Conservation (phyloP, 2,888 invertebrate genomes). For the Pherbina coryleti region DNA sequence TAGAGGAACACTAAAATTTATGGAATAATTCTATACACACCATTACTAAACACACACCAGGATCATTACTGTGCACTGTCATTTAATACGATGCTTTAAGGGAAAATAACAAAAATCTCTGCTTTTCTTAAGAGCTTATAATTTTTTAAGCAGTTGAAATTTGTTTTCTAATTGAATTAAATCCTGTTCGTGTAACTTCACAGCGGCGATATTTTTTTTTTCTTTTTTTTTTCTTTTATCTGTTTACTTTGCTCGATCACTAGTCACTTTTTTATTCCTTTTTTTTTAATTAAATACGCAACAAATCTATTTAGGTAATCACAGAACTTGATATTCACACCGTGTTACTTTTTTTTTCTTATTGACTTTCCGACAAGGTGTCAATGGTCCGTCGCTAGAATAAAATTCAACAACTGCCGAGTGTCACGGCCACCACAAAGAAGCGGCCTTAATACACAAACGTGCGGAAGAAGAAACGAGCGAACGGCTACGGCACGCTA, state of each 20-base stretch:
- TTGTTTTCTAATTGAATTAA: constrained; percentile 19
- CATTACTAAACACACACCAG: constrained; percentile 68
- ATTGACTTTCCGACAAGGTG: not conserved
- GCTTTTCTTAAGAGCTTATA: constrained; percentile 6
- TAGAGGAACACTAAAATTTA: not conserved
- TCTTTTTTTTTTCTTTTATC: too few species aligned
- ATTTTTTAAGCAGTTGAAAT: constrained; percentile 1
- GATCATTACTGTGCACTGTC: constrained; percentile 69
- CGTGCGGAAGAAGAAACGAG: constrained; percentile 33
- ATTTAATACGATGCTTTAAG: constrained; percentile 58
- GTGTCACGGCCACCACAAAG: constrained; percentile 3
- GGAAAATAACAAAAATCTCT: not conserved
- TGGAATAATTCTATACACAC: constrained; percentile 55
- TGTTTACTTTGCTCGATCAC: not conserved
- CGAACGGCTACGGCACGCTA: constrained; percentile 36
- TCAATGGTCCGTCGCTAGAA: constrained; percentile 4
- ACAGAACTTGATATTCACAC: not conserved
- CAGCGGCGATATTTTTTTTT: too few species aligned
- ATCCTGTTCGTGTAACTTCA: constrained; percentile 2
- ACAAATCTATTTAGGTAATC: constrained; percentile 24
- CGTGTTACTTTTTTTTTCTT: not conserved
- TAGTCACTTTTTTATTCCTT: constrained; percentile 21
- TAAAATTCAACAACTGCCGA: not conserved
- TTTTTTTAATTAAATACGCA: constrained; percentile 27
- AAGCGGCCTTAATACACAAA: not conserved